Conservation (phyloP, 2,888 invertebrate species). For the Drosophila flavopinicola region DNA sequence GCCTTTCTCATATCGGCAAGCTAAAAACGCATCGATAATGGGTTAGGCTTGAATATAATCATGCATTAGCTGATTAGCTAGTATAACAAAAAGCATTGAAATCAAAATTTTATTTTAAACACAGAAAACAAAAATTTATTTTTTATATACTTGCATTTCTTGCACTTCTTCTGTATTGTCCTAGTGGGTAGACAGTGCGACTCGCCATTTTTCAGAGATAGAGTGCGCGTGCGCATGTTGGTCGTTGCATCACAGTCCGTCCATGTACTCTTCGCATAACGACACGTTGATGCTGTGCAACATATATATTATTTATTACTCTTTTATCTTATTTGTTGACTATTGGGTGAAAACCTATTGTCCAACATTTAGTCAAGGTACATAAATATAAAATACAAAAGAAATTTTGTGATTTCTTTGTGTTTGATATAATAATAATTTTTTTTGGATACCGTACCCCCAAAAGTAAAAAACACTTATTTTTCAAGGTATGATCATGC, state of each 20-base stretch:
- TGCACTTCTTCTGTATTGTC: conserved; percentile 95
- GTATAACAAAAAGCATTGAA: background rate
- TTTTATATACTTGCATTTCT: conserved; percentile 90
- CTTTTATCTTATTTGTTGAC: background rate
- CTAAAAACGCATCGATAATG: conserved; percentile 79
- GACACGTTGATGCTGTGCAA: conserved; percentile 87
- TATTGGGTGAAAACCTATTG: no score
- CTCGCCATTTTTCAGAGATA: conserved; percentile 94
- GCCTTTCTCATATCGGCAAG: conserved; percentile 96
- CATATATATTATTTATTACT: conserved; percentile 1
- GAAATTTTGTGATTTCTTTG: no score
- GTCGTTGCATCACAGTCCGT: conserved; percentile 93
- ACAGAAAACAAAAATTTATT: no score
- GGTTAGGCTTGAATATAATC: background rate
- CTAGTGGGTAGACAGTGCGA: conserved; percentile 91
- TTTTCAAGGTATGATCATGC: no score
- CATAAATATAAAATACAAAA: no score
- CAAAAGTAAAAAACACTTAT: no score
- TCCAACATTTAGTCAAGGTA: no score
- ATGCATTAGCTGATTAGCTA: background rate
- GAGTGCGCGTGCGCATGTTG: conserved; percentile 91
- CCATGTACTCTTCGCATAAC: conserved; percentile 94
- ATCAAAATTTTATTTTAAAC: no score
- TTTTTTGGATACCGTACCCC: no score
- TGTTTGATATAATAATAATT: no score